A percentile compares a stretch with the other conserved stretches of the same genome.
These are phyloP conservation scores for Amphiprion clarkii DNA, from an alignment of 2,797 vertebrate species.

Conservation along the genomic window DNA sequence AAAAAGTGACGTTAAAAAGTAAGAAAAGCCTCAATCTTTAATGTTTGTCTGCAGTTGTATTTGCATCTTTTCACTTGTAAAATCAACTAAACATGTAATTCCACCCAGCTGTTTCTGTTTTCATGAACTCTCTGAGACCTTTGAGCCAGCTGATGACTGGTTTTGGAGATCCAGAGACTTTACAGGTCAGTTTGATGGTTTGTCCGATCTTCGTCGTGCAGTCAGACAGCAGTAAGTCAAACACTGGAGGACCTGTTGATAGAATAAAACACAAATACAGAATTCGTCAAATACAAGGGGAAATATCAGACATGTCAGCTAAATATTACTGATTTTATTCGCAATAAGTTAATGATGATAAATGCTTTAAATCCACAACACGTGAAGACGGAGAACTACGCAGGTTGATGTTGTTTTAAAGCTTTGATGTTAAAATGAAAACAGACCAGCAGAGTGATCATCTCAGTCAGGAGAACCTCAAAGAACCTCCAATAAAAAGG, in stretches of 20 bases:
- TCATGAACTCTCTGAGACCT: constrained; percentile 83
- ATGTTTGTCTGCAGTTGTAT: too few species aligned
- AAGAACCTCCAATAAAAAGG: too few species aligned
- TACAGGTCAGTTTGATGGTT: constrained; percentile 94
- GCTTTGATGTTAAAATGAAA: too few species aligned
- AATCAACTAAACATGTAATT: too few species aligned
- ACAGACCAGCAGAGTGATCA: too few species aligned
- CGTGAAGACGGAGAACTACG: too few species aligned
- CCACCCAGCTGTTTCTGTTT: background rate
- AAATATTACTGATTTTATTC: background rate
- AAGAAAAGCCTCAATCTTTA: too few species aligned
- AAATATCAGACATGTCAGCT: background rate
- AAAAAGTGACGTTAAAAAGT: too few species aligned
- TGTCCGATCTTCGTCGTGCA: constrained; percentile 91
- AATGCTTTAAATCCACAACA: background rate
- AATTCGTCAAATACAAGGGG: constrained; percentile 1
- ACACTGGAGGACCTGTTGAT: constrained; percentile 88
- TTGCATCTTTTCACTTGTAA: too few species aligned
- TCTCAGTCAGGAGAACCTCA: too few species aligned
- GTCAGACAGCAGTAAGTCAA: constrained; percentile 89
- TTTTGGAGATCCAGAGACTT: constrained; percentile 90
- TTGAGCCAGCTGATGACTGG: constrained; percentile 93
- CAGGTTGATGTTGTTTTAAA: too few species aligned
- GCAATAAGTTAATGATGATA: too few species aligned
- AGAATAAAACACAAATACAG: constrained; percentile 24